phyloP scores from a whole-genome alignment of 2,888 invertebrate genomes.

The Stomorhina lunata region DNA sequence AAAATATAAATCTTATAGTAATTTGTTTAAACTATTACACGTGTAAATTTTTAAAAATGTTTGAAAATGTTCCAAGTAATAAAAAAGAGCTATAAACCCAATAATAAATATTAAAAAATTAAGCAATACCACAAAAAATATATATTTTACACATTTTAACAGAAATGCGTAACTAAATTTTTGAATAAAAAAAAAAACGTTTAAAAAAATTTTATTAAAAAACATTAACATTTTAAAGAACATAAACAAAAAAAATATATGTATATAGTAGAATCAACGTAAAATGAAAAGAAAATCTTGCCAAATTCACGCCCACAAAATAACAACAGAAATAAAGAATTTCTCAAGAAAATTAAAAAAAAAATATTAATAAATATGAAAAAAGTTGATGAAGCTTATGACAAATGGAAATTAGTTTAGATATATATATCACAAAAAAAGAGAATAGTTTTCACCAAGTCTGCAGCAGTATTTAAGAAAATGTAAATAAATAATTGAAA shows the following conservation, averaged over 20 bases:
- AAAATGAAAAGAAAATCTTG: constrained; percentile 12
- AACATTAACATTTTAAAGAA: constrained; percentile 10
- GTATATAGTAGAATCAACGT: background rate
- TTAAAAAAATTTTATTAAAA: too few species aligned
- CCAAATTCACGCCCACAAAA: constrained; percentile 60
- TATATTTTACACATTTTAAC: too few species aligned
- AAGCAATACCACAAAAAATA: too few species aligned
- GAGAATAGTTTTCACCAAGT: constrained; percentile 16
- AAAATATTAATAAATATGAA: background rate
- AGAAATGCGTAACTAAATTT: too few species aligned
- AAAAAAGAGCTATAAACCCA: too few species aligned
- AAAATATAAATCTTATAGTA: too few species aligned
- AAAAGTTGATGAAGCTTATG: constrained; percentile 14
- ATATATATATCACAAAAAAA: background rate
- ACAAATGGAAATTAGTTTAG: constrained; percentile 29
- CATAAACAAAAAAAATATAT: background rate
- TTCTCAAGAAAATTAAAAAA: background rate
- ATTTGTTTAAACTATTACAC: too few species aligned
- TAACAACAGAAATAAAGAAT: constrained; percentile 11
- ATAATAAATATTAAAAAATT: too few species aligned
- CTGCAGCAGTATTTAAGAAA: constrained; percentile 25
- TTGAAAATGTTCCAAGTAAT: too few species aligned
- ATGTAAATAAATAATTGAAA: constrained; percentile 29
- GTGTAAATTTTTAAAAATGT: too few species aligned
- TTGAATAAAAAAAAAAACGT: too few species aligned